Conservation (phyloP, 2,797 vertebrate genomes). For the Atherinosoma microstoma region DNA sequence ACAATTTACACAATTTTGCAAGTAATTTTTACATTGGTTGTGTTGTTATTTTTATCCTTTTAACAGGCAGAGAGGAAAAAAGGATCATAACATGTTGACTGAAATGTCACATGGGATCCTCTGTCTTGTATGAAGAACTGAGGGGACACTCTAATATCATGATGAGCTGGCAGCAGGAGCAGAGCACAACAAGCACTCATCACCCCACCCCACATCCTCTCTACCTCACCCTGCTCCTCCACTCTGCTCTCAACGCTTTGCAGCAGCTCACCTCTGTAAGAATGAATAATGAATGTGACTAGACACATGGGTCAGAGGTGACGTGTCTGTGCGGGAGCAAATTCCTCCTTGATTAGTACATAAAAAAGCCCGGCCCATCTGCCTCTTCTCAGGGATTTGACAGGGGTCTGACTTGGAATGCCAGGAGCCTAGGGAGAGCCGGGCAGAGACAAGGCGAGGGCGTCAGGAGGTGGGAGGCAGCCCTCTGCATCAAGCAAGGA, state of each 20-base stretch:
- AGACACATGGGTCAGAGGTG: constrained; percentile 83
- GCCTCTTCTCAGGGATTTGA: constrained; percentile 79
- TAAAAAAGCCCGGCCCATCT: constrained; percentile 84
- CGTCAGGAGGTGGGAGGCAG: constrained; percentile 21
- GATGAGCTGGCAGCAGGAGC: constrained; percentile 70
- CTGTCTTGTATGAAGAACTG: constrained; percentile 49
- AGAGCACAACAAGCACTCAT: constrained; percentile 56
- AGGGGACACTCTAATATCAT: constrained; percentile 57
- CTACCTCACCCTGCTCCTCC: constrained; percentile 50
- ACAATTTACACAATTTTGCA: background rate
- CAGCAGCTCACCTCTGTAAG: constrained; percentile 77
- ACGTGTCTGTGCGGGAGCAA: constrained; percentile 84
- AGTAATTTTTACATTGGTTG: background rate
- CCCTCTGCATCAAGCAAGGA: constrained; percentile 63
- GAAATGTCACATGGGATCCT: constrained; percentile 52
- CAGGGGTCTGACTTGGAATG: constrained; percentile 73
- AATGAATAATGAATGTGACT: constrained; percentile 87
- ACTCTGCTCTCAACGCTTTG: constrained; percentile 67
- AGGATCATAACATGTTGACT: constrained; percentile 43
- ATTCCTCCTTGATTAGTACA: constrained; percentile 88
- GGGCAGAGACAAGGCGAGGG: constrained; percentile 43
- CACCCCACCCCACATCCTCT: constrained; percentile 45
- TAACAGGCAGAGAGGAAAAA: constrained; percentile 21
- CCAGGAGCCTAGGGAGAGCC: constrained; percentile 70
- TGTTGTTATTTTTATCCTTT: background rate